Base-by-base conservation (phyloP, 2,113 vertebrate genomes). In the Lampris incognitus region DNA sequence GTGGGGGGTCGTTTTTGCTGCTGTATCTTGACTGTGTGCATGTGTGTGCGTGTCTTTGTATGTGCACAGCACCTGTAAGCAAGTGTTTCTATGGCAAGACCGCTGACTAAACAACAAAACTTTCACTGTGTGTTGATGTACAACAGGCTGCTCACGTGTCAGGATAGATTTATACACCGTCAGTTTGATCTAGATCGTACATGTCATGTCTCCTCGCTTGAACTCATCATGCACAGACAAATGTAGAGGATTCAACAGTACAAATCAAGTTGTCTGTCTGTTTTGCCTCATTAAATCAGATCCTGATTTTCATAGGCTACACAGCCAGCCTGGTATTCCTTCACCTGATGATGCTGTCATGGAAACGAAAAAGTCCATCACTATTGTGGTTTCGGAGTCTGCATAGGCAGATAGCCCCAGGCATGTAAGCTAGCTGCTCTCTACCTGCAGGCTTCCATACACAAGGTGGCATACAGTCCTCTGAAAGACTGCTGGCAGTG, bases 401-500 rank as follows among this genome's bases (percentile, higher is more conserved):
- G 69, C 60, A 68, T 62, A 72, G 6, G 39, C 74, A 74, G 76
- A 76, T 60, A 54, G 69, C 72, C 74, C 38, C 1, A 48, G 72
- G 54, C 79, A 60, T 78, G 66, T 78, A 65, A 74, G 80, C 51
- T 62, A 64, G 61, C 66, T 36, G 37, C 39, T 38, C 65, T 79
- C 71, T 83, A 81, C 77, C 81, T 90, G 85, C 9, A 38, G 66
- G 74, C 66, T 59, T 61, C 61, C 48, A 4, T 57, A 66, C 72
- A 67, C 65, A 83, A 63, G 48, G 69, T 81, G 79, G 61, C 79
- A 75, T 72, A 72, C 57, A 65, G 76, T 74, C 60, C 66, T 79
- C 41, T 48, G 54, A 82, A 84, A 86, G 72, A 13, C 74, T 65
- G 83, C 82, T 87, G 91, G 88, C 84, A 82, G 63, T 13, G 37